phyloP scores from a whole-genome alignment of 1,140 invertebrate genomes.

The Colletes gigas region DNA sequence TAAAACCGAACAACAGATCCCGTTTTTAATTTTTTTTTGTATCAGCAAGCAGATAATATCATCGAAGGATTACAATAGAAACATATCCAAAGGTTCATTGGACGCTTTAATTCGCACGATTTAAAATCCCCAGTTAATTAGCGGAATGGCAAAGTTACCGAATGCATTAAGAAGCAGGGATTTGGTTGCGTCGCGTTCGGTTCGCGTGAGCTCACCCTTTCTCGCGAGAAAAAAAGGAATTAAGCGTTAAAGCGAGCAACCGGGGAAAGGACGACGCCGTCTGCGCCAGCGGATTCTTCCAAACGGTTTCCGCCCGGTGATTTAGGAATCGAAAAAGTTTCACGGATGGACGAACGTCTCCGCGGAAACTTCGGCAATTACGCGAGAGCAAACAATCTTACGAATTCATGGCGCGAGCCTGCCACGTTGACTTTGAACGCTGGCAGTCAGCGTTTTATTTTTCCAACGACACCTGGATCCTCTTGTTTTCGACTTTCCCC shows the following conservation, averaged over 20 bases:
- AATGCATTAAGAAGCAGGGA: neutral
- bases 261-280: neutral
- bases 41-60: too few species aligned
- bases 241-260: slow-evolving; percentile 18
- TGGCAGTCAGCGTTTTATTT: neutral
- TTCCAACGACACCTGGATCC: neutral
- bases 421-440: slow-evolving; percentile 18
- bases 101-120: neutral
- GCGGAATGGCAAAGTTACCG: neutral
- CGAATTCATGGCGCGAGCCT: slow-evolving; percentile 66
- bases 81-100: too few species aligned
- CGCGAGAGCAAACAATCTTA: slow-evolving; percentile 70
- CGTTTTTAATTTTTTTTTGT: too few species aligned
- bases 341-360: slow-evolving; percentile 36
- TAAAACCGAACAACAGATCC: too few species aligned
- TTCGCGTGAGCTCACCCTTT: neutral
- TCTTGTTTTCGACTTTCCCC: neutral
- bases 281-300: slow-evolving; percentile 61
- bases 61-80: too few species aligned
- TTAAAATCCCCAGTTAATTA: neutral
- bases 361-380: slow-evolving; percentile 71
- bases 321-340: slow-evolving; percentile 74
- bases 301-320: slow-evolving; percentile 59
- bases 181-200: neutral
- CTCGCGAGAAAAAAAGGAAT: neutral